Conservation (phyloP, 2,888 invertebrate species). For the Zootermopsis nevadensis region DNA sequence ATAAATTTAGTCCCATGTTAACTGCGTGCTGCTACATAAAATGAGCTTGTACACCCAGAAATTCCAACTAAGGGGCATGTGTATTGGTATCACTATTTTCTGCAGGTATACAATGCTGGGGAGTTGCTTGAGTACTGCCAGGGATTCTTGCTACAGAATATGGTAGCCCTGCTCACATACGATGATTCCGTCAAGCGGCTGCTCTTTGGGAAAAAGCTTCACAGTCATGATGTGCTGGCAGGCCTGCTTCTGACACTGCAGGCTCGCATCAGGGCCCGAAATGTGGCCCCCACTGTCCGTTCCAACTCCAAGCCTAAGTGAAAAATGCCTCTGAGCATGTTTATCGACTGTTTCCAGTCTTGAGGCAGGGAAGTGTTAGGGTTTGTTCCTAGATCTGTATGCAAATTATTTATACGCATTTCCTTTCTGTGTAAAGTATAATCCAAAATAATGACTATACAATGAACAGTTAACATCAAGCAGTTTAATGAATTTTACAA, state of each 20-base stretch:
- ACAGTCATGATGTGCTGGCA: slow-evolving; percentile 89
- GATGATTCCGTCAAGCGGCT: slow-evolving; percentile 90
- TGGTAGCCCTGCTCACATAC: slow-evolving; percentile 93
- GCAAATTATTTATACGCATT: too few species aligned
- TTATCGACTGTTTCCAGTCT: not conserved
- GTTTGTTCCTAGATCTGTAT: not conserved
- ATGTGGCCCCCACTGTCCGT: slow-evolving; percentile 48
- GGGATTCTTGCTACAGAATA: slow-evolving; percentile 89
- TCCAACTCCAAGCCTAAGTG: slow-evolving; percentile 49
- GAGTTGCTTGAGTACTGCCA: slow-evolving; percentile 91
- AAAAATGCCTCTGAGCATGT: not conserved
- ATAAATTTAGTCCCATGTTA: too few species aligned
- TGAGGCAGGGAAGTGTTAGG: not conserved
- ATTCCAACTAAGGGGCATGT: too few species aligned
- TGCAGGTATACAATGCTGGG: slow-evolving; percentile 87
- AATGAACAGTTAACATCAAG: too few species aligned
- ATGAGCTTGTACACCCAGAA: too few species aligned
- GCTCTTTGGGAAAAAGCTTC: slow-evolving; percentile 88
- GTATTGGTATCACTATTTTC: too few species aligned
- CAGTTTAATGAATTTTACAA: too few species aligned
- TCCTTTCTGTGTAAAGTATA: too few species aligned
- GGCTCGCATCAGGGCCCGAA: slow-evolving; percentile 76
- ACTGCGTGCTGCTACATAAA: too few species aligned
- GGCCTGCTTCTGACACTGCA: slow-evolving; percentile 84
- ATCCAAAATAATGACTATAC: too few species aligned